phyloP scores from a whole-genome alignment of 2,113 vertebrate species.

The Garra rufa region DNA sequence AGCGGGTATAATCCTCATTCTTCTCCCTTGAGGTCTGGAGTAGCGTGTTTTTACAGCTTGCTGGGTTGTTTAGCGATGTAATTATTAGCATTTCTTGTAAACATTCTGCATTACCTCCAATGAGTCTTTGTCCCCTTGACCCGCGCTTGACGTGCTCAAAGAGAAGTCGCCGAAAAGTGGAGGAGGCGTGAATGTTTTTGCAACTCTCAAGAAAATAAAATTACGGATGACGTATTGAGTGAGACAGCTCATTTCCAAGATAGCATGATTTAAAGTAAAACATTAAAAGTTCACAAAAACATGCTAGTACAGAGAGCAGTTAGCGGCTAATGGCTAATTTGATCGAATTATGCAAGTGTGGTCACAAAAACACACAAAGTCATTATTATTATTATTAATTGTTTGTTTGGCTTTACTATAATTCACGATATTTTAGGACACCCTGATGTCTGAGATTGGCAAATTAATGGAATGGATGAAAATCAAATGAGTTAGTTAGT shows the following conservation, averaged over 20 bases:
- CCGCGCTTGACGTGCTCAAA: background rate
- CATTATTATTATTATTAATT: conserved; percentile 64
- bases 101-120: conserved; percentile 59
- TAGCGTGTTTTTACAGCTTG: conserved; percentile 72
- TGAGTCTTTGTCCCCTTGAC: conserved; percentile 54
- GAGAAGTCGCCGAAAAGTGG: background rate
- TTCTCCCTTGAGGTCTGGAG: conserved; percentile 60
- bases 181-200: conserved; percentile 26
- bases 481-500: conserved; percentile 31
- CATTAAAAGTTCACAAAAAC: conserved; percentile 21
- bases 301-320: conserved; percentile 7
- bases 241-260: conserved; percentile 32
- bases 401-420: conserved; percentile 61
- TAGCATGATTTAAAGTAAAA: background rate
- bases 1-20: conserved; percentile 60
- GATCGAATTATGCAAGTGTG: conserved; percentile 55
- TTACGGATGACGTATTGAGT: background rate
- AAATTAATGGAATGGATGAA: conserved; percentile 45
- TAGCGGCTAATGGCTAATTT: conserved; percentile 59
- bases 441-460: conserved; percentile 47
- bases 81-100: conserved; percentile 70
- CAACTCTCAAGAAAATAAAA: conserved; percentile 26
- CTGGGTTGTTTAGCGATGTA: conserved; percentile 59
- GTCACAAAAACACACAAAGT: conserved; percentile 44
- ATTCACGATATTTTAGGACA: conserved; percentile 49